Conservation (phyloP, 2,797 vertebrate species). For the Gymnodraco acuticeps region DNA sequence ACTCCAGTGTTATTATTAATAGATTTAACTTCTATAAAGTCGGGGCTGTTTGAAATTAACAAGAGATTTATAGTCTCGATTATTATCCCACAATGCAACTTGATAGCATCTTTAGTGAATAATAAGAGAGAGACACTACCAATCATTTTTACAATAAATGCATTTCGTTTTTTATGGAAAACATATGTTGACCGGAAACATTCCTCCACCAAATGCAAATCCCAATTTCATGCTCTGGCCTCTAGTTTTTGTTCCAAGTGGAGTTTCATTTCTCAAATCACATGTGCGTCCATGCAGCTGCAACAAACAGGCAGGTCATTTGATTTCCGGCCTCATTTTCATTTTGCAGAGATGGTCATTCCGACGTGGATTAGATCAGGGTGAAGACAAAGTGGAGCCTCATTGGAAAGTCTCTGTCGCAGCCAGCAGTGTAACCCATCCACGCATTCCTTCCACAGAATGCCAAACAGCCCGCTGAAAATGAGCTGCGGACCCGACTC, state of each 20-base stretch:
- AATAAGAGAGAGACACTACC: background rate
- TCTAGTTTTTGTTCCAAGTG: background rate
- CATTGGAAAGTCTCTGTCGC: conserved; percentile 75
- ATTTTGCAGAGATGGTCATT: conserved; percentile 60
- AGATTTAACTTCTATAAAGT: background rate
- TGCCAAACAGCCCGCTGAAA: conserved; percentile 76
- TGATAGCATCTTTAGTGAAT: too few relatives aligned
- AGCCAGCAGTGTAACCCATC: conserved; percentile 81
- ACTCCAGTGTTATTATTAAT: too few relatives aligned
- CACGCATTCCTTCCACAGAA: conserved; percentile 81
- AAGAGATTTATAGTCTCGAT: background rate
- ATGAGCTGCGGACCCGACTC: conserved; percentile 69
- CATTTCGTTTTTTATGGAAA: background rate
- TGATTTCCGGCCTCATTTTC: conserved; percentile 64
- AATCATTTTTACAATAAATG: background rate
- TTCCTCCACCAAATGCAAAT: background rate
- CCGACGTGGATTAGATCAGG: conserved; percentile 67
- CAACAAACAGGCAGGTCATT: conserved; percentile 54
- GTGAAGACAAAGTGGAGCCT: conserved; percentile 78
- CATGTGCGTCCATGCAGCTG: conserved; percentile 11
- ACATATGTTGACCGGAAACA: background rate
- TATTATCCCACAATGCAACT: background rate
- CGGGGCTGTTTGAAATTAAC: background rate
- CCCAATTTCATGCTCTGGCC: background rate
- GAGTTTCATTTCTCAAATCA: conserved; percentile 36